Percentiles rank a stretch among this genome's conserved stretches.
These are phyloP conservation scores for Ailurus styani DNA, from an alignment of 2,113 vertebrate species.

Conservation along the genomic window DNA sequence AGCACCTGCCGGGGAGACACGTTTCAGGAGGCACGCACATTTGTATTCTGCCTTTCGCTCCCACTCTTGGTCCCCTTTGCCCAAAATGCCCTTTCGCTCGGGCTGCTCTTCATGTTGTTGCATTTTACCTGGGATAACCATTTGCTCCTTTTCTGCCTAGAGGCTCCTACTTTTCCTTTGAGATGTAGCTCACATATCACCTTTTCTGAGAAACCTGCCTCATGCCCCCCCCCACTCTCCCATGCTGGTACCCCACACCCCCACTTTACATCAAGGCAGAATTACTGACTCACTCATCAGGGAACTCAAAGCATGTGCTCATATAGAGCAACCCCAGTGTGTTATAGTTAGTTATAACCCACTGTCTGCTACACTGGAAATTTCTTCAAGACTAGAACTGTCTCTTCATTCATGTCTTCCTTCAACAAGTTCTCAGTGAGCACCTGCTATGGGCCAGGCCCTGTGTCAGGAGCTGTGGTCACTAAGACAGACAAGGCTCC, in stretches of 20 bases:
- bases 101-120: not conserved
- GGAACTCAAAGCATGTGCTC: not conserved
- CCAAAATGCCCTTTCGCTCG: not conserved
- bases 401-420: not conserved
- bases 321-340: not conserved
- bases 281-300: not conserved
- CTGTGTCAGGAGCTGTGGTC: not conserved
- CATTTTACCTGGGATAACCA: not conserved
- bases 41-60: not conserved
- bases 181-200: not conserved
- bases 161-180: not conserved
- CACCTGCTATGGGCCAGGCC: not conserved
- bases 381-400: not conserved
- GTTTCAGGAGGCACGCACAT: accelerated
- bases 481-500: not conserved
- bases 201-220: not conserved
- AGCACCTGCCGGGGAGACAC: accelerated
- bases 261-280: too few species aligned
- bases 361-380: not conserved
- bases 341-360: too few species aligned
- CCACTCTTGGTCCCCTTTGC: not conserved
- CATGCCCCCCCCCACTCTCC: not conserved
- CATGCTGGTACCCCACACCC: accelerated
- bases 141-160: not conserved
- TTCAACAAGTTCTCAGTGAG: not conserved